A percentile compares a stretch with the other conserved stretches of the same genome.
These are phyloP conservation scores for Pollenia labialis DNA, from an alignment of 2,888 invertebrate species.

Conservation along the genomic window DNA sequence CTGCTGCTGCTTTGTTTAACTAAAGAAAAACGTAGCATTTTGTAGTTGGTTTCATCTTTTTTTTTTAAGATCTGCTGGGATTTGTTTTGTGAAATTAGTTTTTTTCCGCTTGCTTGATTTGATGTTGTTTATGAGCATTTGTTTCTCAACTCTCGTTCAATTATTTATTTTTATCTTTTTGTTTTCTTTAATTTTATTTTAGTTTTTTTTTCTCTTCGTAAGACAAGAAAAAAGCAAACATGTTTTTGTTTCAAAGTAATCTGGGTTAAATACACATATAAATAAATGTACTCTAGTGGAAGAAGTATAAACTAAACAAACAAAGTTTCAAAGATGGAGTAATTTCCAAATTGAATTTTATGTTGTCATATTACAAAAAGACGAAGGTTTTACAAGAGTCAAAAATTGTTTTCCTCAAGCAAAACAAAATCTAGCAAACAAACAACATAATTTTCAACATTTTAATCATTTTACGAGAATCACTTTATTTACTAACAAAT, in stretches of 20 bases:
- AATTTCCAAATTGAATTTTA: slow-evolving; percentile 52
- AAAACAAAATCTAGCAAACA: not conserved
- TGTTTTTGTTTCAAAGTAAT: slow-evolving; percentile 58
- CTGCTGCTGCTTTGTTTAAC: slow-evolving; percentile 36
- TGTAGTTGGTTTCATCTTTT: slow-evolving; percentile 20
- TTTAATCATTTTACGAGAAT: slow-evolving; percentile 4
- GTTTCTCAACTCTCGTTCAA: slow-evolving; percentile 9
- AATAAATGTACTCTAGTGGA: slow-evolving; percentile 19
- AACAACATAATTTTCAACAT: slow-evolving; percentile 22
- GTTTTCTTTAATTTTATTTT: slow-evolving; percentile 18
- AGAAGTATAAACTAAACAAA: slow-evolving; percentile 33
- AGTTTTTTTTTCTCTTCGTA: not conserved
- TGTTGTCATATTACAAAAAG: not conserved
- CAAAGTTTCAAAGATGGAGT: slow-evolving; percentile 3
- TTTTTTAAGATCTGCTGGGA: slow-evolving; percentile 56
- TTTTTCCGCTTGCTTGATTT: slow-evolving; percentile 69
- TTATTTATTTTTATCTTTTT: slow-evolving; percentile 39
- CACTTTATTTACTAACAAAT: slow-evolving; percentile 39
- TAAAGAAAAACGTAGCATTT: slow-evolving; percentile 33
- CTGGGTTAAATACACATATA: slow-evolving; percentile 54
- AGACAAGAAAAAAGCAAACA: slow-evolving; percentile 34
- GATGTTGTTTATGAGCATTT: slow-evolving; percentile 65
- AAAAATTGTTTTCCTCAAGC: not conserved
- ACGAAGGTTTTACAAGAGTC: not conserved
- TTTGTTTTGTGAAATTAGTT: slow-evolving; percentile 66